phyloP scores from a whole-genome alignment of 2,113 vertebrate genomes.

The Thunnus maccoyii region DNA sequence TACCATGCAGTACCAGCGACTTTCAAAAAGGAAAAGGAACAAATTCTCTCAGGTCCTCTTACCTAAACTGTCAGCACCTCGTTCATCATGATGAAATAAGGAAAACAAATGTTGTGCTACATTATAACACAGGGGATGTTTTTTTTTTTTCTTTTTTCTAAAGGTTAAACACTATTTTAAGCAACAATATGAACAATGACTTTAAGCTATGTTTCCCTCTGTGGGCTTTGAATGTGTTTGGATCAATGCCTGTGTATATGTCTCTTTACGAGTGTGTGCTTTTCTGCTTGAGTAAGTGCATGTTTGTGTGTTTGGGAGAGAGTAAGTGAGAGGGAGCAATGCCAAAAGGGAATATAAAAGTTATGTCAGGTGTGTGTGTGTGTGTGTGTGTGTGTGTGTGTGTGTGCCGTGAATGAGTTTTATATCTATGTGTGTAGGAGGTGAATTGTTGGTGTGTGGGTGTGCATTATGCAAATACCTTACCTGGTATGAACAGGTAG shows the following conservation, averaged over 20 bases:
- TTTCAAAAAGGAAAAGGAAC: conserved; percentile 17
- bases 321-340: conserved; percentile 5
- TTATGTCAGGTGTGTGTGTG: conserved; percentile 45
- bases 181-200: conserved; percentile 34
- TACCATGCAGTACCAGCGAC: conserved; percentile 4
- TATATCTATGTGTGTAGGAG: conserved; percentile 21
- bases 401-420: background rate
- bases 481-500: conserved; percentile 59
- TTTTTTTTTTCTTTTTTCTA: conserved; percentile 11
- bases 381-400: conserved; percentile 11
- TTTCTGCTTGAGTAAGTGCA: background rate
- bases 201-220: conserved; percentile 28
- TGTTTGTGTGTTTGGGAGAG: background rate
- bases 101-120: conserved; percentile 56
- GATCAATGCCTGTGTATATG: conserved; percentile 6
- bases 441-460: conserved; percentile 37
- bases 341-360: conserved; percentile 43
- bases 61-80: conserved; percentile 55
- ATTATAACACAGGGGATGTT: conserved; percentile 23
- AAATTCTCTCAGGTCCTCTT: conserved; percentile 41
- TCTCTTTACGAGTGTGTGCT: conserved; percentile 8
- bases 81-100: conserved; percentile 57
- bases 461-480: conserved; percentile 77
- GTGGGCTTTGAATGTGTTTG: conserved; percentile 15
- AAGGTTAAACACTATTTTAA: conserved; percentile 66